phyloP scores from a whole-genome alignment of 2,888 invertebrate species.

The Tipula lateralis region DNA sequence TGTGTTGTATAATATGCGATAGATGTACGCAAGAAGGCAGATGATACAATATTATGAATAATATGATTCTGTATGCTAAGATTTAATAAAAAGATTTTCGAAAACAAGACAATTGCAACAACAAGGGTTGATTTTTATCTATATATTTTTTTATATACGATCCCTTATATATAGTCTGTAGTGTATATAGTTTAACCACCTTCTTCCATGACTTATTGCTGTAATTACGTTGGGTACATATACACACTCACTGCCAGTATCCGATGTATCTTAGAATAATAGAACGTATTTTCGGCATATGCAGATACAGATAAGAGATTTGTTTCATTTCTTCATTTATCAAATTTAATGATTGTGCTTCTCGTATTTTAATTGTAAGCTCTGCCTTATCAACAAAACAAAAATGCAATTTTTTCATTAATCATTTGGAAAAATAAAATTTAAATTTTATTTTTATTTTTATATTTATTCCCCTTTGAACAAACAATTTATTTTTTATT shows the following conservation, averaged over 20 bases:
- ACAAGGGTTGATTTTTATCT: slow-evolving; percentile 20
- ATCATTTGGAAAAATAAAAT: neutral
- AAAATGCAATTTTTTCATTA: slow-evolving; percentile 11
- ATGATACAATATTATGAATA: slow-evolving; percentile 28
- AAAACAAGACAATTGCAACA: neutral
- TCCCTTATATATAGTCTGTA: too few relatives aligned
- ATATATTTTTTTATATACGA: neutral
- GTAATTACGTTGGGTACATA: slow-evolving; percentile 7
- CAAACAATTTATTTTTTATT: neutral
- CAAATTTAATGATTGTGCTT: slow-evolving; percentile 20
- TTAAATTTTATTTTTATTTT: neutral
- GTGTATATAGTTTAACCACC: slow-evolving; percentile 2
- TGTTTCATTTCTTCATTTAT: slow-evolving; percentile 26
- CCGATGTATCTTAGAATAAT: neutral
- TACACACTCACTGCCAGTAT: neutral
- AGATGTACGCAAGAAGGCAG: neutral
- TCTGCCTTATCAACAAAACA: neutral
- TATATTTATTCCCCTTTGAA: neutral
- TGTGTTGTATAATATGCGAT: neutral
- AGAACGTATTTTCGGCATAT: neutral
- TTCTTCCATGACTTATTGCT: slow-evolving; percentile 13
- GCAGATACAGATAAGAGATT: neutral
- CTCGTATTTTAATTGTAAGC: neutral
- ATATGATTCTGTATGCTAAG: neutral
- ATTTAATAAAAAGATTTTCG: neutral